A percentile compares a stretch with the other conserved stretches of the same genome.
Conservation (phyloP, 2,888 invertebrate species). For the Perizoma flavofasciatum region DNA sequence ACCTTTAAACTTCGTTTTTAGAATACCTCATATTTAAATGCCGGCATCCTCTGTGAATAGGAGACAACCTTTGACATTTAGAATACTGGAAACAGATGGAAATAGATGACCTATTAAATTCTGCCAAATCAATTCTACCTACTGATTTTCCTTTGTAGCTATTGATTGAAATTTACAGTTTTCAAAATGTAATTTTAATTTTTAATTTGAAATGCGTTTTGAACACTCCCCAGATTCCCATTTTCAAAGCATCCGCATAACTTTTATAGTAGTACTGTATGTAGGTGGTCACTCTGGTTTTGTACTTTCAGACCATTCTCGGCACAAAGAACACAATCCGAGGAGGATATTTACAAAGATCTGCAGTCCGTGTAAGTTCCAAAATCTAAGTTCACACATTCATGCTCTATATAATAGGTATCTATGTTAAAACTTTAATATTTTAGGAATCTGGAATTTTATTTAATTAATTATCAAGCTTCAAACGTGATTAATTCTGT, state of each 20-base stretch:
- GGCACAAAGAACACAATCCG: conserved; percentile 89
- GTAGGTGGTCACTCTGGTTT: not conserved
- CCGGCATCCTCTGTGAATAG: conserved; percentile 5
- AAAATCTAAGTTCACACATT: conserved; percentile 13
- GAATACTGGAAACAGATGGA: conserved; percentile 21
- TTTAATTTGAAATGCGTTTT: no score
- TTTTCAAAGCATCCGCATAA: no score
- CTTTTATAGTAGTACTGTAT: no score
- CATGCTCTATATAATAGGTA: not conserved
- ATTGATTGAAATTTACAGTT: not conserved
- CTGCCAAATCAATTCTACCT: conserved; percentile 10
- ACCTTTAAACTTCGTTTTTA: not conserved
- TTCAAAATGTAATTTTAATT: no score
- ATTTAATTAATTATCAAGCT: no score
- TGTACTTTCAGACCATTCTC: conserved; percentile 90
- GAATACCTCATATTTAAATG: conserved; percentile 3
- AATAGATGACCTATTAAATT: conserved; percentile 21
- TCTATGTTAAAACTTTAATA: no score
- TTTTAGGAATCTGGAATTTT: no score
- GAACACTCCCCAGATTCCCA: no score
- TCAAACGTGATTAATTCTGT: no score
- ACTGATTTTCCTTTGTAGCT: not conserved
- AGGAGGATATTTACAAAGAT: conserved; percentile 94
- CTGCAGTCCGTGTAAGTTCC: conserved; percentile 90
- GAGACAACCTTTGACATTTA: conserved; percentile 25